Base-by-base conservation (phyloP, 1,140 invertebrate genomes). In the Sycophaga agraensis region DNA sequence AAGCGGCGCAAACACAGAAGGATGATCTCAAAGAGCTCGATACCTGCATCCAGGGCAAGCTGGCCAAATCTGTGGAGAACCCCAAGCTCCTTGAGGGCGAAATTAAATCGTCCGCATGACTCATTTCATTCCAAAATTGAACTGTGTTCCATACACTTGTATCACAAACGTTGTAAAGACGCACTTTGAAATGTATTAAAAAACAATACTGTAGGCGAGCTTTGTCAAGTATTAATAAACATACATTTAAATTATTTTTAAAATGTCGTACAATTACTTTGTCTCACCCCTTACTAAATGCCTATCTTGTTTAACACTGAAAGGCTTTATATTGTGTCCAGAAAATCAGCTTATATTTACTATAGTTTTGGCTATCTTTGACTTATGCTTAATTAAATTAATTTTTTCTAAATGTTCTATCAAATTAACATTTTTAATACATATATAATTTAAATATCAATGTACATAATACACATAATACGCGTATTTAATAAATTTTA, bases 191-290 rank as follows among this genome's bases (percentile, higher is more conserved):
- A 59, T 43, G 43, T 34, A 45, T 11, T 22, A n/a, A n/a, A n/a
- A n/a, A n/a, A n/a, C n/a, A 35, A 45, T 45, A 53, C 45, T 51
- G 49, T 59, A 59, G 58, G 40, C 17, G 17, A 58, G 24, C 8
- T 39, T 28, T 51, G 37, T 31, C 14, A 35, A 50, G 24, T n/a
- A 35, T 59, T 9, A 59, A 59, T 59, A 59, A 59, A 59, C 17
- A 28, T 45, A 35, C 26, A n/a, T 59, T 51, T 22, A 43, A 59
- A 59, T 51, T 50, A 59, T 59, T 53, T 59, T 43, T 43, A 59
- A 51, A 50, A 39, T n/a, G 26, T 40, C 34, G 35, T 49, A n/a
- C 17, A 6, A 19, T 35, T 50, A 35, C 16, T 34, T 34, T n/a
- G n/a, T n/a, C n/a, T n/a, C n/a, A n/a, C n/a, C n/a, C n/a, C n/a